A percentile compares a stretch with the other conserved stretches of the same genome.
Conservation (phyloP, 2,888 invertebrate genomes). For the Rhagonycha lutea region DNA sequence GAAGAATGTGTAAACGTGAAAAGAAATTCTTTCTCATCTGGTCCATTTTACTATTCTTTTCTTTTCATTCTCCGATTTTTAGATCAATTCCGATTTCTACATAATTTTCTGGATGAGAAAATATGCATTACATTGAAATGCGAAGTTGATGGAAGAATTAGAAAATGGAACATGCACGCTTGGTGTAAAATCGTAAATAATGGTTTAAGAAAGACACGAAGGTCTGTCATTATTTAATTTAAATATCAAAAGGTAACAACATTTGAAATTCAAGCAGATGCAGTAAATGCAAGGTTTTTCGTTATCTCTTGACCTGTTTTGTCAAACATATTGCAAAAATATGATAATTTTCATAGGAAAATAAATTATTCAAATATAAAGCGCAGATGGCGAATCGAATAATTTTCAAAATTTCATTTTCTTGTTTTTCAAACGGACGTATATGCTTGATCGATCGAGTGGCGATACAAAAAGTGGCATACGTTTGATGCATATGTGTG, state of each 20-base stretch:
- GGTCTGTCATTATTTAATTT: background rate
- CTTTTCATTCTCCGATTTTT: background rate
- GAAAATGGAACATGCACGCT: background rate
- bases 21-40: background rate
- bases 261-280: slow-evolving; percentile 20
- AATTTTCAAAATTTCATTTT: background rate
- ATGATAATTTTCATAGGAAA: slow-evolving; percentile 15
- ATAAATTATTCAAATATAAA: background rate
- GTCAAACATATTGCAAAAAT: slow-evolving; percentile 23
- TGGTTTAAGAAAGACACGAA: background rate
- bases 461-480: background rate
- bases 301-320: slow-evolving; percentile 16
- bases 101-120: background rate
- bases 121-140: background rate
- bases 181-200: background rate
- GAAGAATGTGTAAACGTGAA: background rate
- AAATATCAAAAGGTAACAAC: background rate
- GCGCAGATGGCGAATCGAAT: background rate
- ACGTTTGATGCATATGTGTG: background rate
- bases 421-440: background rate
- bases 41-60: background rate
- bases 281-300: slow-evolving; percentile 10
- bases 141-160: background rate
- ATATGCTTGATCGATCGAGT: background rate
- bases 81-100: background rate